Evolutionary conservation across 1,140 invertebrate species (phyloP).

Genomic region (Plectus sambesii): DNA sequence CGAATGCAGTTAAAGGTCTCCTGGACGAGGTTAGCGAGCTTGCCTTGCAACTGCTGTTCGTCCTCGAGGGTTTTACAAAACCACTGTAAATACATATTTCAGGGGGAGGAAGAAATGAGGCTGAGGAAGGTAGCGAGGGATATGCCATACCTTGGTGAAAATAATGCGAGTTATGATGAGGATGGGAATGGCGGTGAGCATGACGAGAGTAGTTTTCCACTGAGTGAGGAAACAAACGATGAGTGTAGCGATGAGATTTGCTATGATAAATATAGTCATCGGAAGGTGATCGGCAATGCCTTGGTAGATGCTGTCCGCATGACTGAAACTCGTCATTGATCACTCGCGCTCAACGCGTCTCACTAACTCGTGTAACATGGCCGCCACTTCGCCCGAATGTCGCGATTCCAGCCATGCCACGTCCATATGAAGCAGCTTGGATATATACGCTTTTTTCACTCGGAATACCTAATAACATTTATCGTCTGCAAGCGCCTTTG

Average conservation of each 20-base stretch:
- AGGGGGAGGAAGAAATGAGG: too few species aligned
- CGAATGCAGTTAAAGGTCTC: constrained; percentile 42
- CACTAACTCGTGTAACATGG: constrained; percentile 40
- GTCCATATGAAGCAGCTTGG: constrained; percentile 41
- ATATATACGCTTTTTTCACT: constrained; percentile 39
- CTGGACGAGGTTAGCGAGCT: constrained; percentile 39
- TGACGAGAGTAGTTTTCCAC: constrained; percentile 42
- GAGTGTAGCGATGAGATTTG: constrained; percentile 24
- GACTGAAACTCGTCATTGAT: constrained; percentile 25
- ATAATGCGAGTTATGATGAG: constrained; percentile 34
- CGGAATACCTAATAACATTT: too few species aligned
- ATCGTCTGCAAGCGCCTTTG: too few species aligned
- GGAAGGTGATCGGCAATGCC: constrained; percentile 42
- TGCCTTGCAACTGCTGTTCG: constrained; percentile 31
- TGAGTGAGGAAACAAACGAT: constrained; percentile 42
- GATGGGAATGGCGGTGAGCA: constrained; percentile 33
- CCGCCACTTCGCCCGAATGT: constrained; percentile 39
- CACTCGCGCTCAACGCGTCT: neutral
- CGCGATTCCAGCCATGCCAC: constrained; percentile 39
- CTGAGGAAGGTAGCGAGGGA: too few species aligned
- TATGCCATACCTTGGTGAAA: constrained; percentile 41
- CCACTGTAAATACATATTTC: too few species aligned
- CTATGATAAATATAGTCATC: constrained; percentile 38
- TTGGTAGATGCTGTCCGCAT: constrained; percentile 41
- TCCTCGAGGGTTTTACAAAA: constrained; percentile 41